A percentile compares a stretch with the other conserved stretches of the same genome.
Evolutionary conservation across 2,113 vertebrate genomes (phyloP).

Genomic region (Carassius gibelio): DNA sequence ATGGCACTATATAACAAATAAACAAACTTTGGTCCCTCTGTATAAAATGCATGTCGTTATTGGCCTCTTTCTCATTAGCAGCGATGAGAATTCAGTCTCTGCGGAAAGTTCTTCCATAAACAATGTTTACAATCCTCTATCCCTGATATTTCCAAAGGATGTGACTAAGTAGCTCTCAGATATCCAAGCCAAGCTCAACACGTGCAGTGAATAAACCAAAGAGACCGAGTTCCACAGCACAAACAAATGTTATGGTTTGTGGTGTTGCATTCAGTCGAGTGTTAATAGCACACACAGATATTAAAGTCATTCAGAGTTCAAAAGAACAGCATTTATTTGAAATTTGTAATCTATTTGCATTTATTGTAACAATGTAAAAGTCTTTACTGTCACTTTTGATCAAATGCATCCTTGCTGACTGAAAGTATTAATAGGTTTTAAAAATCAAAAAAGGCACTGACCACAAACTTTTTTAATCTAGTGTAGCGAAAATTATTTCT

Average conservation of each 20-base stretch:
- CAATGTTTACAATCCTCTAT: slow-evolving; percentile 30
- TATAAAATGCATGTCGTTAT: background rate
- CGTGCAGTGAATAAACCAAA: slow-evolving; percentile 29
- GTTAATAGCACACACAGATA: background rate
- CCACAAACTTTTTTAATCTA: no score
- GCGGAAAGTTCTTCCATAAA: slow-evolving; percentile 24
- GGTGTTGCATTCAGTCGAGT: background rate
- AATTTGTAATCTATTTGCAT: no score
- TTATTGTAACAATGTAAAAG: no score
- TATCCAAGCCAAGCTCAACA: slow-evolving; percentile 34
- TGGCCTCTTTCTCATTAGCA: slow-evolving; percentile 3
- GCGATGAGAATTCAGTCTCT: background rate
- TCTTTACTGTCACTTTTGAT: no score
- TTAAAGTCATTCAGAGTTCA: background rate
- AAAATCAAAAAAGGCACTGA: no score
- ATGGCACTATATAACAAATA: background rate
- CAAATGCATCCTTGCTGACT: no score
- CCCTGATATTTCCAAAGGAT: slow-evolving; percentile 37
- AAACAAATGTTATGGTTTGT: slow-evolving; percentile 31
- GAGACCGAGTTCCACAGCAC: background rate
- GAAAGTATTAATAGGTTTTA: no score
- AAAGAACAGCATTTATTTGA: no score
- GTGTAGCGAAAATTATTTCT: no score
- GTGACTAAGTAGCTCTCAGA: slow-evolving; percentile 35
- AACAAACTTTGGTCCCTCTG: slow-evolving; percentile 1